Evolutionary conservation across 2,113 vertebrate genomes (phyloP), one percentile per base, ranked within the genome.

Genomic region (Cichladusa arquata): DNA sequence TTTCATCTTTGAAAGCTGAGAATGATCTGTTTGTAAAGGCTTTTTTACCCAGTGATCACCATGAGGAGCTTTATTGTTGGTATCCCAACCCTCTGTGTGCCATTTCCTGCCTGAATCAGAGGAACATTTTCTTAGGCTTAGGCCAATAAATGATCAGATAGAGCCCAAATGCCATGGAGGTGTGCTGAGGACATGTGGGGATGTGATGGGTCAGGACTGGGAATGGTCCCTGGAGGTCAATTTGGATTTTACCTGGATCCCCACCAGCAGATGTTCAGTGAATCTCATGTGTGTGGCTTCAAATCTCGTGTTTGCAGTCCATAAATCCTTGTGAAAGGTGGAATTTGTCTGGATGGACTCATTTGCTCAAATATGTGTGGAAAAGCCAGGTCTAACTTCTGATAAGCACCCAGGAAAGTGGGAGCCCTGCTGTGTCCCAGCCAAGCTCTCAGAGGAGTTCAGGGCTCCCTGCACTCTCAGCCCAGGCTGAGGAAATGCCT

Each of bases 221-320:
- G 64, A 66, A 36, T 22, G 47, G 33, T 33, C 34, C n/a, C n/a
- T 5, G 18, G 18, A 40, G 7, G 8, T 10, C 29, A 40, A 2
- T 73, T 61, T 50, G 58, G n/a, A 5, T 18, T n/a, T 33, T 19
- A 4, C 29, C 42, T 36, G 9, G 22, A 12, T 40, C 29, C 15
- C 23, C 62, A 54, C 3, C 42, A 66, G 50, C 57, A 64, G 33
- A 29, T 5, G 19, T 2, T 3, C 0, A 4, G 24, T 13, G 42
- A 45, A 11, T 44, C 58, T 51, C 28, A 7, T 1, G 0, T 1
- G 34, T 3, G 8, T 31, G 34, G 3, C 4, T 45, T 56, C 17
- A 42, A 3, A 19, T 16, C 45, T 81, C 1, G 0, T 19, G 31
- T 44, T n/a, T 92, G 48, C 45, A 12, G 24, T 31, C 60, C 25